Evolutionary conservation across 2,888 invertebrate species (phyloP), one percentile per base, ranked within the genome.

Genomic region (Xanthia togata): DNA sequence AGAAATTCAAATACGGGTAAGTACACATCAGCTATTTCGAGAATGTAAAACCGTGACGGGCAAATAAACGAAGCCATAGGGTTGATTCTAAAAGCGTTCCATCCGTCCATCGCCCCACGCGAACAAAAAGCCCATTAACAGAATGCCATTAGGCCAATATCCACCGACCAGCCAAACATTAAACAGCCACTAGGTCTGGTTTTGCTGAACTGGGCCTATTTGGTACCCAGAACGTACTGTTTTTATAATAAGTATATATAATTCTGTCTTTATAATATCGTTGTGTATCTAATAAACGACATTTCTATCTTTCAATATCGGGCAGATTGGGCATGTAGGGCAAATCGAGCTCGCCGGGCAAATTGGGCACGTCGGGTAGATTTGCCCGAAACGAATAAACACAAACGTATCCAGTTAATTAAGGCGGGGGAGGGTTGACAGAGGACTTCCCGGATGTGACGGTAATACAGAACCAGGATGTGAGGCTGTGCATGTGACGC

Each of bases 371-470:
- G 5, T 41, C 9, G 26, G 35, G 11, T 12, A 50, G 23, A 65
- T 65, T 62, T 65, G 0, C 20, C 53, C 17, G 6, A 70, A 78
- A 70, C 31, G 26, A 73, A 75, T 76, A 60, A 31, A 73, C 68
- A 67, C 41, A 53, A 73, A 73, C 35, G 31, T 78, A 72, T 76
- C 70, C 76, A 68, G 60, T 69, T 82, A 76, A 87, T 82, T 72
- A 74, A 74, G n/a, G 53, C 50, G 20, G 12, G 23, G 44, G 23
- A 71, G 65, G 68, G 76, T 76, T 82, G 78, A 77, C 64, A 81
- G 26, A 77, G 74, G 60, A 69, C 76, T 70, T 73, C 68, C 83
- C 73, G 71, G 83, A 81, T 64, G 64, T 80, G 68, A 67, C 57
- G 57, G 26, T 47, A 78, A 74, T 67, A 74, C 26, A 35, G 35